Conservation (phyloP, 2,113 vertebrate genomes). For the Scophthalmus maximus region DNA sequence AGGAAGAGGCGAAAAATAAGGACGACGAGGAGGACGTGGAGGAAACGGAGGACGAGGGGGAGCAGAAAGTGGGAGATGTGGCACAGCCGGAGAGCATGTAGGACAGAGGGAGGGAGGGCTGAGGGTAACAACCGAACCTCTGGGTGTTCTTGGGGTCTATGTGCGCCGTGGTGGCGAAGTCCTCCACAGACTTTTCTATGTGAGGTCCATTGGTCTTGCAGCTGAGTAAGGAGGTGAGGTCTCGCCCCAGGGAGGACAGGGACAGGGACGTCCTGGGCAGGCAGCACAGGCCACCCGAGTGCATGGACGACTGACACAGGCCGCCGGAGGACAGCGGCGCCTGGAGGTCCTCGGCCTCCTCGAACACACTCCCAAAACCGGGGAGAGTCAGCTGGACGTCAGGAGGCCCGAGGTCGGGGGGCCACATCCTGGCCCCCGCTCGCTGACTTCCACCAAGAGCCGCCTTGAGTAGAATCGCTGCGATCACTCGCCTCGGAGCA, state of each 20-base stretch:
- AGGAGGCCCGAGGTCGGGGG: conserved; percentile 75
- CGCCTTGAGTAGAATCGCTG: conserved; percentile 19
- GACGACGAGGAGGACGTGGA: conserved; percentile 77
- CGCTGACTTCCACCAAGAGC: conserved; percentile 22
- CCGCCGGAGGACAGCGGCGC: conserved; percentile 78
- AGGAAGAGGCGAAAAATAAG: conserved; percentile 60
- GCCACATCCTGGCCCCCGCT: conserved; percentile 70
- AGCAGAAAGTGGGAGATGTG: conserved; percentile 63
- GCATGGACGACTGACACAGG: conserved; percentile 82
- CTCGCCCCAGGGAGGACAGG: conserved; percentile 83
- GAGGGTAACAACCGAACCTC: conserved; percentile 74
- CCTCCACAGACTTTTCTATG: conserved; percentile 80
- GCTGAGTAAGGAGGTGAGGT: conserved; percentile 85
- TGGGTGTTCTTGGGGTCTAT: conserved; percentile 78
- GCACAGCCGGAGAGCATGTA: conserved; percentile 57
- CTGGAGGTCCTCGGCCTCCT: conserved; percentile 66
- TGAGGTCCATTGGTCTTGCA: conserved; percentile 87
- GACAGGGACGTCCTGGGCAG: conserved; percentile 76
- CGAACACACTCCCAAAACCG: conserved; percentile 69
- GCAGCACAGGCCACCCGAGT: conserved; percentile 83
- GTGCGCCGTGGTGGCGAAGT: conserved; percentile 78
- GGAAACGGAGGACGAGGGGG: conserved; percentile 76
- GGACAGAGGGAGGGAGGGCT: conserved; percentile 52
- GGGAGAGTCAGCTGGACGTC: conserved; percentile 74
- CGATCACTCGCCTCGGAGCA: neutral